phyloP scores from a whole-genome alignment of 2,797 vertebrate genomes.

The Pantherophis alleghaniensis region DNA sequence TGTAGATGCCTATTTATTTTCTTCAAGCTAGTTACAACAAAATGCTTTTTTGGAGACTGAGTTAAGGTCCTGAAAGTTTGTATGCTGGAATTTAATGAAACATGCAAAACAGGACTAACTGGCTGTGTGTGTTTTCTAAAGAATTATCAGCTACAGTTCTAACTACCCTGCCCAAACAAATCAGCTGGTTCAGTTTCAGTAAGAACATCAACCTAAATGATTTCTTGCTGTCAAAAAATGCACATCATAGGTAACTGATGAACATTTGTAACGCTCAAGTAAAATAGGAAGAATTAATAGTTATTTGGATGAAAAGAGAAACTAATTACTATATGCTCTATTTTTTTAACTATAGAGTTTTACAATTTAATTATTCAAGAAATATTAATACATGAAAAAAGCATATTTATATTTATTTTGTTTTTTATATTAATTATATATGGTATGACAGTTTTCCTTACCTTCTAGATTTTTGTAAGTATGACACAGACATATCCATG shows the following conservation, averaged over 20 bases:
- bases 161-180: neutral
- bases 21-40: neutral
- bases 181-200: neutral
- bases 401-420: neutral
- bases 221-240: neutral
- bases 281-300: neutral
- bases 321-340: neutral
- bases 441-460: slow-evolving; percentile 36
- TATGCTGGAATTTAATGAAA: neutral
- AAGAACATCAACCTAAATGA: neutral
- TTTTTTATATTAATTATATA: neutral
- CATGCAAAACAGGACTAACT: neutral
- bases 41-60: neutral
- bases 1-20: neutral
- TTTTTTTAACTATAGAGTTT: neutral
- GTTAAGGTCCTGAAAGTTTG: neutral
- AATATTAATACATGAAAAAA: neutral
- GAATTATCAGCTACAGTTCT: neutral
- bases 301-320: neutral
- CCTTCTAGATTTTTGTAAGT: slow-evolving; percentile 52
- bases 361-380: neutral
- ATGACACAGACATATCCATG: slow-evolving; percentile 16
- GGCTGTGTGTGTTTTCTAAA: neutral
- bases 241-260: neutral
- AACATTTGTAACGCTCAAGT: neutral